A percentile compares a stretch with the other conserved stretches of the same genome.
Evolutionary conservation across 2,888 invertebrate species (phyloP).

Genomic region (Dynastes hyllus): DNA sequence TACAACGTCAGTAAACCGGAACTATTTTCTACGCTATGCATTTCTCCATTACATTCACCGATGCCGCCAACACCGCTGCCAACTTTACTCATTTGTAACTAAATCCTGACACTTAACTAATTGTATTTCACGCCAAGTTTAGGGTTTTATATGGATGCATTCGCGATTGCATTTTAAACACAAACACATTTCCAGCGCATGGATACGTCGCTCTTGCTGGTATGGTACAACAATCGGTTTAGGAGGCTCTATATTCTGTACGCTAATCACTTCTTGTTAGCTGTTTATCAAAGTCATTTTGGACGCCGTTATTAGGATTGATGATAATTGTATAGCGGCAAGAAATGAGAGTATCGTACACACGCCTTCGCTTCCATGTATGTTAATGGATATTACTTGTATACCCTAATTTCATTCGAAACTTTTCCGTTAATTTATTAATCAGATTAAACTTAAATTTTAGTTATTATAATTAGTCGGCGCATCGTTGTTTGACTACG

Average conservation of each 20-base stretch:
- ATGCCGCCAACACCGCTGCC: conserved; percentile 48
- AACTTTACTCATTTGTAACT: conserved; percentile 56
- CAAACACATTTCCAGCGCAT: conserved; percentile 21
- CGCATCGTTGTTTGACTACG: neutral
- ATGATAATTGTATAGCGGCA: conserved; percentile 59
- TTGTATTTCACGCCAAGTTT: conserved; percentile 52
- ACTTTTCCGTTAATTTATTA: conserved; percentile 50
- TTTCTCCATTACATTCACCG: conserved; percentile 37
- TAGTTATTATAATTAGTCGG: conserved; percentile 37
- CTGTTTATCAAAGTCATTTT: conserved; percentile 60
- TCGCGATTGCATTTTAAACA: conserved; percentile 51
- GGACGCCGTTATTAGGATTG: conserved; percentile 59
- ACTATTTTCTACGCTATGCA: conserved; percentile 25
- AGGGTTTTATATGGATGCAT: conserved; percentile 44
- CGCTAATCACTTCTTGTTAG: conserved; percentile 55
- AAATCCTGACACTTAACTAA: conserved; percentile 53
- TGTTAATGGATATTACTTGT: conserved; percentile 57
- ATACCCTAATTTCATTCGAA: conserved; percentile 49
- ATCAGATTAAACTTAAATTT: conserved; percentile 43
- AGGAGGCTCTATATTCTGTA: conserved; percentile 39
- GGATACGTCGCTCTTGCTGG: neutral
- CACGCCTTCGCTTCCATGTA: conserved; percentile 54
- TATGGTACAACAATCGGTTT: conserved; percentile 9
- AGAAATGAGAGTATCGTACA: conserved; percentile 32
- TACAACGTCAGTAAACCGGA: neutral